These are phyloP conservation scores for Myotis planiceps DNA, from an alignment of 2,797 vertebrate species.

Conservation along the genomic window DNA sequence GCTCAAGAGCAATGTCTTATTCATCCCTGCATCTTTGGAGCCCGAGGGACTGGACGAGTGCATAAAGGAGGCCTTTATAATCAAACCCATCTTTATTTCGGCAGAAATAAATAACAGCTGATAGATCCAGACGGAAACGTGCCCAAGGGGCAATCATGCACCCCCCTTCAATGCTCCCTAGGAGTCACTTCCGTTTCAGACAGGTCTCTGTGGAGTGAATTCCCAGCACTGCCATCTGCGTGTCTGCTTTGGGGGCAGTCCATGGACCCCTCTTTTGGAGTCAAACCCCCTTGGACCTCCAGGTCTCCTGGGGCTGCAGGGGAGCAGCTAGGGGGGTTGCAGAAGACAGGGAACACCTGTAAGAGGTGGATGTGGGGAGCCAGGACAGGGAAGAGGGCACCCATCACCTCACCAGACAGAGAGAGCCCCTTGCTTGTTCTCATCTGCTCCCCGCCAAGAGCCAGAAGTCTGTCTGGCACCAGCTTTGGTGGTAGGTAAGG, in stretches of 20 bases:
- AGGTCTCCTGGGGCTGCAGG: background rate
- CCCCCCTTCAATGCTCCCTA: background rate
- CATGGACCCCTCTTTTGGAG: background rate
- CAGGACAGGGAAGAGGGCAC: background rate
- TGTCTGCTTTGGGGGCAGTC: background rate
- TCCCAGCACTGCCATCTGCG: background rate
- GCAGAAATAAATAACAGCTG: background rate
- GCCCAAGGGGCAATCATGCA: background rate
- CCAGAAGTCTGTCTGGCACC: conserved; percentile 57
- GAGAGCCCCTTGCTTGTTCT: conserved; percentile 27
- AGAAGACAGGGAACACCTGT: conserved; percentile 4
- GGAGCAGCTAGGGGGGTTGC: background rate
- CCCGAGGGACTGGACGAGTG: background rate
- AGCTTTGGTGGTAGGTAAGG: conserved; percentile 56
- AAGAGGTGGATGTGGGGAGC: background rate
- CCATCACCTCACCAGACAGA: background rate
- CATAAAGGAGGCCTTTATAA: background rate
- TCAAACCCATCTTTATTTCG: background rate
- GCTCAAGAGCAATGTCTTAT: background rate
- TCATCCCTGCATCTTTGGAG: background rate
- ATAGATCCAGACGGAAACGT: background rate
- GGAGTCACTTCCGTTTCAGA: background rate
- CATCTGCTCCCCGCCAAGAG: conserved; percentile 5
- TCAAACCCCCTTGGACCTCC: background rate
- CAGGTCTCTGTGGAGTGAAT: background rate